Conservation (phyloP, 2,797 vertebrate species). For the Rhinoraja longicauda region DNA sequence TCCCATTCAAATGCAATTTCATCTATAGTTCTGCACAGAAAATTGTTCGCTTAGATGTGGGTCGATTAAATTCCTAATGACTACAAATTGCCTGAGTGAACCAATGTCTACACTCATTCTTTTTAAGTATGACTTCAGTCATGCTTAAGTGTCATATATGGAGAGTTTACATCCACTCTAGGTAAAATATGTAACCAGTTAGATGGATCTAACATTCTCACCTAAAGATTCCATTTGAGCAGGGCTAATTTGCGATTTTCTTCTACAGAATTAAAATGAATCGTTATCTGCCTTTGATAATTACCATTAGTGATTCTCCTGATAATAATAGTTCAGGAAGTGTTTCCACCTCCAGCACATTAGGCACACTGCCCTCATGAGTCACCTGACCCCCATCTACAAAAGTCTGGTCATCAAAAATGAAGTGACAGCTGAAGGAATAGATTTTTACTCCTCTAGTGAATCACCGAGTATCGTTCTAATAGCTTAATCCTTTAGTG, state of each 20-base stretch:
- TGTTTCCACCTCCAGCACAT: conserved; percentile 32
- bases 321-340: conserved; percentile 34
- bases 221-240: conserved; percentile 22
- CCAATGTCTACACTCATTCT: neutral
- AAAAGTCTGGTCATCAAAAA: conserved; percentile 25
- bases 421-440: neutral
- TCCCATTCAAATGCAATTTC: neutral
- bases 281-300: conserved; percentile 24
- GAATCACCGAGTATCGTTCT: conserved; percentile 9
- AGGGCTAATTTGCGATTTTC: conserved; percentile 26
- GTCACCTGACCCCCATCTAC: conserved; percentile 31
- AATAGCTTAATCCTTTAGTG: neutral
- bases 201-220: neutral
- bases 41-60: neutral
- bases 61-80: neutral
- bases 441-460: neutral
- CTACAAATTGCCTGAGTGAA: neutral
- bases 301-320: conserved; percentile 36
- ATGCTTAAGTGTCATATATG: neutral
- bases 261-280: conserved; percentile 32
- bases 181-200: conserved; percentile 2
- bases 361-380: conserved; percentile 17
- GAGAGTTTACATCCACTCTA: neutral
- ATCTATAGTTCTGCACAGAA: neutral
- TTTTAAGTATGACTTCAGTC: conserved; percentile 19